These are phyloP conservation scores for Trialeurodes vaporariorum DNA, from an alignment of 1,140 invertebrate genomes.

Conservation along the genomic window DNA sequence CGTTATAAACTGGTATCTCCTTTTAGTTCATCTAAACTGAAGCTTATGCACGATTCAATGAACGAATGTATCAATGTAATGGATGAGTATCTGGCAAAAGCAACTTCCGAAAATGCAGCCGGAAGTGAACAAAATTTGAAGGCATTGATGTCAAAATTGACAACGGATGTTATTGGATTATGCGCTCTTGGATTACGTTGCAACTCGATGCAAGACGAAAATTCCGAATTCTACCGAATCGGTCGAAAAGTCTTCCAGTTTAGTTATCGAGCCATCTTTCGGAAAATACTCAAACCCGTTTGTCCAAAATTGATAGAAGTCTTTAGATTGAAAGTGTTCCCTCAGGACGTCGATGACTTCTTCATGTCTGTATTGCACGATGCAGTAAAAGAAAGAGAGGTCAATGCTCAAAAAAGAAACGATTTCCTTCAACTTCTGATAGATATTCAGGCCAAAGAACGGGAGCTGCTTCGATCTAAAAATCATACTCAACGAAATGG, in stretches of 20 bases:
- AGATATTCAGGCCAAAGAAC: slow-evolving; percentile 19
- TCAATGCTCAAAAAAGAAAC: slow-evolving; percentile 34
- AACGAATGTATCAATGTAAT: slow-evolving; percentile 5
- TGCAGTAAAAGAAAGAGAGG: slow-evolving; percentile 34
- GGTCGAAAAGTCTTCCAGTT: slow-evolving; percentile 30
- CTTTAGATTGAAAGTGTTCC: not conserved
- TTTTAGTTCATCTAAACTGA: slow-evolving; percentile 38
- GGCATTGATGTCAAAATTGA: slow-evolving; percentile 14
- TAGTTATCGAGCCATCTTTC: slow-evolving; percentile 19
- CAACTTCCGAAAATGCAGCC: not conserved
- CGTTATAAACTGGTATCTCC: slow-evolving; percentile 34
- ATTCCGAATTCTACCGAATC: slow-evolving; percentile 39
- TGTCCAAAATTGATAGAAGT: not conserved
- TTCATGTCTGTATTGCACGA: slow-evolving; percentile 38
- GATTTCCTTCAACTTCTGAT: slow-evolving; percentile 34
- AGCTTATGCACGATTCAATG: slow-evolving; percentile 28
- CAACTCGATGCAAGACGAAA: slow-evolving; percentile 34
- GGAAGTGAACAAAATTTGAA: not conserved
- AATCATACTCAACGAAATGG: not conserved
- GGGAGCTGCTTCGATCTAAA: not conserved
- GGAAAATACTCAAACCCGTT: not conserved
- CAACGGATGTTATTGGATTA: slow-evolving; percentile 24
- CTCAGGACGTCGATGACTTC: slow-evolving; percentile 29
- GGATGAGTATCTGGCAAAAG: not conserved
- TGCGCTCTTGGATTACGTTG: slow-evolving; percentile 27